These are phyloP conservation scores for Fistularia commersonii DNA, from an alignment of 2,797 vertebrate species.

Conservation along the genomic window DNA sequence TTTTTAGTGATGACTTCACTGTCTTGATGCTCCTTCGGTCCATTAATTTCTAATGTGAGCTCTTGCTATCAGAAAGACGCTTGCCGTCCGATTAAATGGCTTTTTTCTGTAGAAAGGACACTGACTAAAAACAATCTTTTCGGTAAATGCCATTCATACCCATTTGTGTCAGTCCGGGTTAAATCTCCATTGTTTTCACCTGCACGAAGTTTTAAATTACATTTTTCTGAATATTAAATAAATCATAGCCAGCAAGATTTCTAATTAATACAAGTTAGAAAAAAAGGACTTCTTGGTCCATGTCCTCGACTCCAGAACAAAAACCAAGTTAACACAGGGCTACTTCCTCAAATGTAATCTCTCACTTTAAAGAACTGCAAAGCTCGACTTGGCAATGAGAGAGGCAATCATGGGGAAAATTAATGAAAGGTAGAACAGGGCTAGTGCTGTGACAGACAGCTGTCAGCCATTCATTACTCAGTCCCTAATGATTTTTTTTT, in stretches of 20 bases:
- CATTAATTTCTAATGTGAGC: conserved; percentile 23
- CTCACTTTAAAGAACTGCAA: conserved; percentile 3
- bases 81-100: conserved; percentile 10
- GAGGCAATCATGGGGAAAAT: conserved; percentile 55
- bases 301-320: not conserved
- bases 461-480: conserved; percentile 54
- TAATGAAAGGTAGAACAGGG: conserved; percentile 33
- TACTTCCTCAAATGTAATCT: conserved; percentile 3
- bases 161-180: no score
- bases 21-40: conserved; percentile 20
- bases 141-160: not conserved
- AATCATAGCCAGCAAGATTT: no score
- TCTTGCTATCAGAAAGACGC: conserved; percentile 20
- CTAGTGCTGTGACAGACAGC: conserved; percentile 62
- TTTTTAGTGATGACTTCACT: conserved; percentile 28
- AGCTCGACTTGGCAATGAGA: conserved; percentile 16
- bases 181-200: no score
- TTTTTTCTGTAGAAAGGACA: conserved; percentile 1
- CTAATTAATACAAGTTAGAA: no score
- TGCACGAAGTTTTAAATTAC: no score
- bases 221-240: no score
- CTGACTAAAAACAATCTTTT: conserved; percentile 1
- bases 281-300: no score
- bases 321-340: not conserved
- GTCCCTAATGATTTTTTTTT: conserved; percentile 45